phyloP scores from a whole-genome alignment of 2,888 invertebrate species.

The Macaria liturata region DNA sequence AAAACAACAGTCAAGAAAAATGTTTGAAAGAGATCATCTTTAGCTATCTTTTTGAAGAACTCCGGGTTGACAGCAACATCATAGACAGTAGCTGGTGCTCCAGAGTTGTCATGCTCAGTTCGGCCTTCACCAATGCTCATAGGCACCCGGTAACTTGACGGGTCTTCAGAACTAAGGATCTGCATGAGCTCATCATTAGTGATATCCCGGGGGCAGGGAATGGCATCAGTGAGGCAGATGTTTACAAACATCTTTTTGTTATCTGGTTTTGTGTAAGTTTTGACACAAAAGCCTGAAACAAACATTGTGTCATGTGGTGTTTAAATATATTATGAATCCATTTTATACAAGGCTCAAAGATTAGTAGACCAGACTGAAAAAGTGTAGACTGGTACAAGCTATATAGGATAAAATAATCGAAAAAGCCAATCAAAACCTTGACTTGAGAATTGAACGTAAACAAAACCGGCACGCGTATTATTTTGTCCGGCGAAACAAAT shows the following conservation, averaged over 20 bases:
- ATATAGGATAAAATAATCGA: no score
- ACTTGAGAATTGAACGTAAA: no score
- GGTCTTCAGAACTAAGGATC: constrained; percentile 87
- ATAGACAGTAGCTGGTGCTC: constrained; percentile 88
- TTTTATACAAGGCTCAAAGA: no score
- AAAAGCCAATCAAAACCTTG: no score
- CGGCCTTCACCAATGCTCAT: constrained; percentile 95
- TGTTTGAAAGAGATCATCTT: constrained; percentile 87
- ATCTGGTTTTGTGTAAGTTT: constrained; percentile 85
- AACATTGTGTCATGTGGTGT: background rate
- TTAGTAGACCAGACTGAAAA: no score
- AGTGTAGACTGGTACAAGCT: no score
- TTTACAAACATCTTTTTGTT: constrained; percentile 93
- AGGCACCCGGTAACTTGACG: constrained; percentile 90
- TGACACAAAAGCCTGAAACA: constrained; percentile 89
- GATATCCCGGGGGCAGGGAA: constrained; percentile 89
- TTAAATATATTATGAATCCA: no score
- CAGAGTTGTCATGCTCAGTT: constrained; percentile 90
- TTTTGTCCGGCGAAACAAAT: no score
- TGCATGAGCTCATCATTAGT: constrained; percentile 87
- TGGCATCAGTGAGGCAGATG: constrained; percentile 90
- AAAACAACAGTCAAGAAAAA: constrained; percentile 92
- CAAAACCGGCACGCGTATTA: no score
- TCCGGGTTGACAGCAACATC: constrained; percentile 92
- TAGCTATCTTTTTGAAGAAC: constrained; percentile 90